phyloP scores from a whole-genome alignment of 2,797 vertebrate species.

The Sebastes vulpes region DNA sequence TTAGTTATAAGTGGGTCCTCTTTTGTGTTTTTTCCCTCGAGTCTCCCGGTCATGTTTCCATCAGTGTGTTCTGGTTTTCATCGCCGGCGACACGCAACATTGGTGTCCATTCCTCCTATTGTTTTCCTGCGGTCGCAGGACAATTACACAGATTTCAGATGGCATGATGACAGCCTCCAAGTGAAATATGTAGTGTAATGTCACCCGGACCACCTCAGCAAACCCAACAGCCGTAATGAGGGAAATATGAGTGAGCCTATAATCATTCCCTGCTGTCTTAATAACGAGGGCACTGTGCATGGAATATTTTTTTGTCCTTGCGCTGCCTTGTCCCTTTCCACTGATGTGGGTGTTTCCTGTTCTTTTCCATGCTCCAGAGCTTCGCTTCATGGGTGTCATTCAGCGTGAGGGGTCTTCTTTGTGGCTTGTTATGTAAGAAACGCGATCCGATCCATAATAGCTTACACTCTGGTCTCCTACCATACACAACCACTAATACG shows the following conservation, averaged over 20 bases:
- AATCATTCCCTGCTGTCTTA: constrained; percentile 66
- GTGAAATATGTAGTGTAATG: constrained; percentile 27
- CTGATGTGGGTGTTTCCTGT: constrained; percentile 33
- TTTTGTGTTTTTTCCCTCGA: constrained; percentile 18
- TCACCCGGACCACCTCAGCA: constrained; percentile 36
- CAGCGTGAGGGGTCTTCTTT: constrained; percentile 43
- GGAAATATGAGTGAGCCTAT: constrained; percentile 43
- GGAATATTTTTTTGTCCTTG: constrained; percentile 37
- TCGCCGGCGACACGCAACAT: not conserved
- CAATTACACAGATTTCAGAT: constrained; percentile 38
- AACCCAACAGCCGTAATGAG: constrained; percentile 41
- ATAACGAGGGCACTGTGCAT: constrained; percentile 29
- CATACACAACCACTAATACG: constrained; percentile 57
- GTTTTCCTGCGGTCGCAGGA: constrained; percentile 22
- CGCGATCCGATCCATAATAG: constrained; percentile 40
- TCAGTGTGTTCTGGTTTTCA: constrained; percentile 41
- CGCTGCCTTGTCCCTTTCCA: constrained; percentile 31
- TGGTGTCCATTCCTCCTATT: constrained; percentile 29
- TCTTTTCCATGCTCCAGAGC: constrained; percentile 24
- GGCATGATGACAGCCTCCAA: not conserved
- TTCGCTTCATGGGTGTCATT: constrained; percentile 52
- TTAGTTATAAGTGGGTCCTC: not conserved
- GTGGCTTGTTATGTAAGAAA: constrained; percentile 65
- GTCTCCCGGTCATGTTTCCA: constrained; percentile 25
- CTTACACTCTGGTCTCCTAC: constrained; percentile 26